Base-by-base conservation (phyloP, 1,140 invertebrate genomes). In the Zaprionus camerounensis region DNA sequence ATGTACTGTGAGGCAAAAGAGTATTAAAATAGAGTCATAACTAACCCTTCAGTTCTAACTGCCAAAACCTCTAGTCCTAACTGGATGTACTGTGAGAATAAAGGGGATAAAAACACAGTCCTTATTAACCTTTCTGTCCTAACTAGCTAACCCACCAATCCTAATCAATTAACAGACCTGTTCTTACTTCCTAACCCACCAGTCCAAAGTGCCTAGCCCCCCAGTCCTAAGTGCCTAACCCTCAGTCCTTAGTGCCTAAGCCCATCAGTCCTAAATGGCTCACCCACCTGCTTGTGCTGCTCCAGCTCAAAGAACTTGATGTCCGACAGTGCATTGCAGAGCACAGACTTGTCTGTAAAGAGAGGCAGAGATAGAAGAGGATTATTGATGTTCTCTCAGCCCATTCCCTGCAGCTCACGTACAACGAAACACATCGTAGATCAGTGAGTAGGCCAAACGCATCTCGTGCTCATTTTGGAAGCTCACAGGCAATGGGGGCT, bases 391-490 rank as follows among this genome's bases (percentile, higher is more conserved):
- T 9, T 9, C 28, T 9, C 6, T 7, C 6, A 0, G 7, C 2
- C 6, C 6, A 31, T 31, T 17, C 1, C 28, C 11, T 17, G 1
- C 3, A 4, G 7, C n/a, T 41, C 66, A 94, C 95, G 94, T 93
- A 97, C 96, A 97, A 90, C 96, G 92, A 66, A 96, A 95, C 2
- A 96, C 96, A 82, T 97, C 96, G 85, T 96, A 97, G 81, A 96
- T 95, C 11, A 97, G 92, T 0, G 96, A 95, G 70, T 96, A 96
- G 1, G 97, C 96, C 74, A 95, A 93, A 71, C 96, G 93, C 96
- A 97, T 97, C 82, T 97, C 96, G 49, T 96, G 95, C 81, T 96
- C 96, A 81, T 97, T 95, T 1, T 93, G 88, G 74, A 95, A 96
- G 11, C 87, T 53, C 0, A 94, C 94, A 0, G 80, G 31, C 59